Evolutionary conservation across 2,888 invertebrate species (phyloP).

Genomic region (Emmelina monodactyla): DNA sequence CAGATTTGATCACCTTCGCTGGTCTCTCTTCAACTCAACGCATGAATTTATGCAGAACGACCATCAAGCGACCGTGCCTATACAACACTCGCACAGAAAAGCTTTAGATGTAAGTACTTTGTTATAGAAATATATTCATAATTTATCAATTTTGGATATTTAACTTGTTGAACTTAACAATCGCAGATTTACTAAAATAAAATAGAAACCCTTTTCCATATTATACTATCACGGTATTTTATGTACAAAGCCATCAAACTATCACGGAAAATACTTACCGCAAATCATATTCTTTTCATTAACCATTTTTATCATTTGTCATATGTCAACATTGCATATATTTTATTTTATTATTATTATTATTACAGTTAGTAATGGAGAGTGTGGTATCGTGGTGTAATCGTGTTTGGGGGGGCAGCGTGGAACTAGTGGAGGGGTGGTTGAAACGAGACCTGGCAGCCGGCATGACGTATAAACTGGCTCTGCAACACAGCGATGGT

Average conservation of each 20-base stretch:
- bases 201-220: no score
- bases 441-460: slow-evolving; percentile 40
- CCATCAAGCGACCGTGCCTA: slow-evolving; percentile 71
- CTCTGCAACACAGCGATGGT: slow-evolving; percentile 18
- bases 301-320: no score
- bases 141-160: no score
- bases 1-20: slow-evolving; percentile 75
- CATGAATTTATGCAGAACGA: slow-evolving; percentile 86
- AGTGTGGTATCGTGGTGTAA: slow-evolving; percentile 25
- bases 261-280: no score
- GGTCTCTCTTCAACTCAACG: slow-evolving; percentile 86
- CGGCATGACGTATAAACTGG: slow-evolving; percentile 34
- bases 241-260: no score
- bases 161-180: no score
- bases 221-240: no score
- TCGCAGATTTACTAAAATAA: no score
- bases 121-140: not conserved
- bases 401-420: slow-evolving; percentile 10
- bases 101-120: slow-evolving; percentile 69
- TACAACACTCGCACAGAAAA: slow-evolving; percentile 70
- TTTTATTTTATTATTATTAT: no score
- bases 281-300: no score
- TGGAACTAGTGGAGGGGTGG: slow-evolving; percentile 33
- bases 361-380: slow-evolving; percentile 26
- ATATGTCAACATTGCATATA: no score